These are phyloP conservation scores for Halesus radiatus DNA, from an alignment of 1,140 invertebrate species.

Conservation along the genomic window DNA sequence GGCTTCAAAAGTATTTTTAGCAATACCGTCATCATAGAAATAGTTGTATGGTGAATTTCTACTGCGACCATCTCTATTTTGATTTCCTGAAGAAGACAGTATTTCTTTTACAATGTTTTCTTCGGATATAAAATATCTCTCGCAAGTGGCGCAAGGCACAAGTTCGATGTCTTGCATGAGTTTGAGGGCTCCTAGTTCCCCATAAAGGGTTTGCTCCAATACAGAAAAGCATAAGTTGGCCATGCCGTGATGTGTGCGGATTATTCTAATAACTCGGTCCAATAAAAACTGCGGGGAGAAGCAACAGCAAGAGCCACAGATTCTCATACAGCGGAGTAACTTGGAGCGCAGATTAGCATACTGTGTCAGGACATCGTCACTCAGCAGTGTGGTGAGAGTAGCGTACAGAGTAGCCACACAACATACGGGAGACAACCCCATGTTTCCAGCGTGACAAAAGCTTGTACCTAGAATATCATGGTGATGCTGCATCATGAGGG, in stretches of 20 bases:
- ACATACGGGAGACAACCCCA: constrained; percentile 63
- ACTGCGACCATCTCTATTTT: constrained; percentile 26
- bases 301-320: constrained; percentile 76
- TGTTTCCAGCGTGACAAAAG: constrained; percentile 56
- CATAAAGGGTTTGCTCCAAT: constrained; percentile 73
- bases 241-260: constrained; percentile 61
- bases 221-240: constrained; percentile 64
- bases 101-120: constrained; percentile 48
- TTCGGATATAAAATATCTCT: constrained; percentile 58
- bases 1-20: not conserved
- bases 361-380: constrained; percentile 65
- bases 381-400: constrained; percentile 69
- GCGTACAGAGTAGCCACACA: constrained; percentile 73
- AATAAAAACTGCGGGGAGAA: constrained; percentile 69
- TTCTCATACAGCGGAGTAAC: constrained; percentile 71
- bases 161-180: constrained; percentile 56
- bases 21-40: constrained; percentile 23
- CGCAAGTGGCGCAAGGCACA: constrained; percentile 64
- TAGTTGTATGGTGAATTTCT: constrained; percentile 14
- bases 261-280: constrained; percentile 64
- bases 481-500: constrained; percentile 72
- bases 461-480: constrained; percentile 70
- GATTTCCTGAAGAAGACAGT: not conserved
- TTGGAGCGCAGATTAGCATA: constrained; percentile 65
- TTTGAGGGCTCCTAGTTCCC: constrained; percentile 69